Percentiles rank a stretch among this genome's conserved stretches.
These are phyloP conservation scores for Noturus placidus DNA, from an alignment of 2,113 vertebrate genomes.

Conservation along the genomic window DNA sequence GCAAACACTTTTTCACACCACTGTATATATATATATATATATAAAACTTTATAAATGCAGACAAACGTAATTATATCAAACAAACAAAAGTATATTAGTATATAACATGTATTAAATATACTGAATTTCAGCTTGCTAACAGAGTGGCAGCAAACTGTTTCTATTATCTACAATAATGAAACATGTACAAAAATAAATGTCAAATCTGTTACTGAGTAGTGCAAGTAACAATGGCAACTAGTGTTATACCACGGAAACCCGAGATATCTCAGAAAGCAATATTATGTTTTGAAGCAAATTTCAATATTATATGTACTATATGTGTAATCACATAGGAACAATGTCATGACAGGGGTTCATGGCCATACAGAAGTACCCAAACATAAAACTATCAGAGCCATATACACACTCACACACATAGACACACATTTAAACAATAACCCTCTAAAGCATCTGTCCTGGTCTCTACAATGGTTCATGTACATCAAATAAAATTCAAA, in stretches of 20 bases:
- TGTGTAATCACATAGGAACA: not conserved
- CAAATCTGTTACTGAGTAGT: not conserved
- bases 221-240: not conserved
- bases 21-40: not conserved
- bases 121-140: not conserved
- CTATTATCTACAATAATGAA: not conserved
- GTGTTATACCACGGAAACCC: not conserved
- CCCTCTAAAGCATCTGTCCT: constrained; percentile 35
- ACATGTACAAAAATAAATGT: not conserved
- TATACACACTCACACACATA: not conserved
- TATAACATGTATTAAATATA: not conserved
- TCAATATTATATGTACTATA: not conserved
- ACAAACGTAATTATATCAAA: not conserved
- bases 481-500: constrained; percentile 49
- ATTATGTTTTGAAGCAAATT: not conserved
- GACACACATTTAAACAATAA: constrained; percentile 35
- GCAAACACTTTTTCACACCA: too few relatives aligned
- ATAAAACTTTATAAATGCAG: not conserved
- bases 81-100: not conserved
- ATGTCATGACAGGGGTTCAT: not conserved
- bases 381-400: constrained; percentile 3
- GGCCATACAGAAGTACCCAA: not conserved
- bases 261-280: not conserved
- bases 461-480: constrained; percentile 35
- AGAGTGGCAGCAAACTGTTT: not conserved